Evolutionary conservation across 2,888 invertebrate genomes (phyloP).

Genomic region (Oscheius onirici): DNA sequence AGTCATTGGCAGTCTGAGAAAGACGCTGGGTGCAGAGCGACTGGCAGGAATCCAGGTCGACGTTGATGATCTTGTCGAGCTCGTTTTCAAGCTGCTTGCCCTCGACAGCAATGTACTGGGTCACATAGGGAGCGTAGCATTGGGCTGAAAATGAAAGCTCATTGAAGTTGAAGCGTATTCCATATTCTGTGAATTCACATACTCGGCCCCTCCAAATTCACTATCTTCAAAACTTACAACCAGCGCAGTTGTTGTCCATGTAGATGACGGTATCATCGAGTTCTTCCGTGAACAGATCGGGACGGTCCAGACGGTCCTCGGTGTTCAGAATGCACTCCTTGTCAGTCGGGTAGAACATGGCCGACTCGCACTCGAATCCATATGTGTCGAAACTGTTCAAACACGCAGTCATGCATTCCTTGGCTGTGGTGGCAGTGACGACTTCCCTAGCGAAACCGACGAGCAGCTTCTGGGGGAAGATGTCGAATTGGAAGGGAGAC

Average conservation of each 20-base stretch:
- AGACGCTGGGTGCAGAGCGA: slow-evolving; percentile 69
- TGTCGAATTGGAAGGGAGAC: slow-evolving; percentile 71
- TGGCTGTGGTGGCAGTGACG: slow-evolving; percentile 62
- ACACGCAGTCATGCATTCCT: slow-evolving; percentile 67
- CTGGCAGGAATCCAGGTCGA: slow-evolving; percentile 66
- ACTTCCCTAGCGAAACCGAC: slow-evolving; percentile 72
- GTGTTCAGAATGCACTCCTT: slow-evolving; percentile 71
- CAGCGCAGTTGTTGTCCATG: slow-evolving; percentile 72
- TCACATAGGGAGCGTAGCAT: slow-evolving; percentile 70
- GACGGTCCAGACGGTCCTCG: slow-evolving; percentile 70
- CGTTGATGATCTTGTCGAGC: slow-evolving; percentile 65
- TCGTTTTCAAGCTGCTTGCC: slow-evolving; percentile 65
- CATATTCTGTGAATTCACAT: no score
- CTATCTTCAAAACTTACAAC: slow-evolving; percentile 67
- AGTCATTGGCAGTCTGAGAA: slow-evolving; percentile 66
- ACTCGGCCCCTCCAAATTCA: not conserved
- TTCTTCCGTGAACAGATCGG: slow-evolving; percentile 71
- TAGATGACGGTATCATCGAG: slow-evolving; percentile 70
- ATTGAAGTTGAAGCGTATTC: no score
- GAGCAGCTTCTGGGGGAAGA: slow-evolving; percentile 69
- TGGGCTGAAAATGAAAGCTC: slow-evolving; percentile 58
- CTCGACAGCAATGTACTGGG: slow-evolving; percentile 71
- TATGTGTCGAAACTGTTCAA: slow-evolving; percentile 69
- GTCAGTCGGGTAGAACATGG: slow-evolving; percentile 71
- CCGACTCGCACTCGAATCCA: slow-evolving; percentile 71